Conservation (phyloP, 2,797 vertebrate genomes). For the Sebastes hubbsi region DNA sequence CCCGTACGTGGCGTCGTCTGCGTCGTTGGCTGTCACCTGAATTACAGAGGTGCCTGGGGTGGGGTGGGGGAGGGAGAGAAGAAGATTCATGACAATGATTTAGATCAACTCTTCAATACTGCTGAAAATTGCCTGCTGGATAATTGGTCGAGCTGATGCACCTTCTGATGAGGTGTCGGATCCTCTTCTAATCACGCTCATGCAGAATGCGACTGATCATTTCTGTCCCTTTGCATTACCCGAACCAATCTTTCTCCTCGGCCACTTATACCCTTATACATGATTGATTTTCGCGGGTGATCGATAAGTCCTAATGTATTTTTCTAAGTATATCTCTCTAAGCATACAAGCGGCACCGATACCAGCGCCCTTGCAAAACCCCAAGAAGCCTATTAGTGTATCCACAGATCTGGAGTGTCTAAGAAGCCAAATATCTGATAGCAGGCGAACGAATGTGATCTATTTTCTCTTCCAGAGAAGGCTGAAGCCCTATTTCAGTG, state of each 20-base stretch:
- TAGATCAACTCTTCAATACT: slow-evolving; percentile 53
- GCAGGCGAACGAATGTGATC: slow-evolving; percentile 51
- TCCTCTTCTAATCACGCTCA: slow-evolving; percentile 48
- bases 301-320: slow-evolving; percentile 73
- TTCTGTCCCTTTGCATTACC: slow-evolving; percentile 57
- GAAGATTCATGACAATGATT: slow-evolving; percentile 45
- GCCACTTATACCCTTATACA: slow-evolving; percentile 46
- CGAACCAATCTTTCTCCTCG: slow-evolving; percentile 48
- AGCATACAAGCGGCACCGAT: slow-evolving; percentile 19
- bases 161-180: slow-evolving; percentile 67
- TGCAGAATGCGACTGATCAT: slow-evolving; percentile 57
- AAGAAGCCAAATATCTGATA: slow-evolving; percentile 66
- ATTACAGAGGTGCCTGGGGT: slow-evolving; percentile 91
- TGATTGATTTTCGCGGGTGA: slow-evolving; percentile 61
- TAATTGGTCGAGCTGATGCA: slow-evolving; percentile 61
- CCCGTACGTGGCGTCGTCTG: slow-evolving; percentile 93
- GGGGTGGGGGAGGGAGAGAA: not conserved
- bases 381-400: slow-evolving; percentile 65
- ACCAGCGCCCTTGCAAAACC: slow-evolving; percentile 47
- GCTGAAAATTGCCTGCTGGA: slow-evolving; percentile 52
- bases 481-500: slow-evolving; percentile 51
- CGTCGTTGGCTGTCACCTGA: slow-evolving; percentile 93
- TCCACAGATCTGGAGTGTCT: slow-evolving; percentile 50
- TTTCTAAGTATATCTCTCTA: slow-evolving; percentile 61
- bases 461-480: slow-evolving; percentile 63